These are phyloP conservation scores for Chionomys nivalis DNA, from an alignment of 2,113 vertebrate species.

Conservation along the genomic window DNA sequence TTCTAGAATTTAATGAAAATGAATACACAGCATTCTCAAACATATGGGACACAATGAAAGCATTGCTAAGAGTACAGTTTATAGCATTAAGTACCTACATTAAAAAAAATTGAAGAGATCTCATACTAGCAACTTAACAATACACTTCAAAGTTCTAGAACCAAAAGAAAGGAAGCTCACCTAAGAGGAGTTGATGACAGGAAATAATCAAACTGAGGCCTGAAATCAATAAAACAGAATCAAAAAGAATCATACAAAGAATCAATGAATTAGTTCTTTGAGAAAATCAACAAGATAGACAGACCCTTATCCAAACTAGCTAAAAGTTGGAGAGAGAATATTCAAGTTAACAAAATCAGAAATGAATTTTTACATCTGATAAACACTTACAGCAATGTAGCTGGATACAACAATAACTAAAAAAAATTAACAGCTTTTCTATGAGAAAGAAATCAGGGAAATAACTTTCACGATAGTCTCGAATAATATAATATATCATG, in stretches of 20 bases:
- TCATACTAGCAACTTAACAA: not conserved
- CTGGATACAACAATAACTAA: not conserved
- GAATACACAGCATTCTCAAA: not conserved
- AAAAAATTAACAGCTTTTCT: not conserved
- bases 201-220: not conserved
- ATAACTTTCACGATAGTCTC: not conserved
- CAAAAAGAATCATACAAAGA: not conserved
- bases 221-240: not conserved
- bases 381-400: not conserved
- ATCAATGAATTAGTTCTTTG: not conserved
- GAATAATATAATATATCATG: not conserved
- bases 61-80: not conserved
- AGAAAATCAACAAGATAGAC: not conserved
- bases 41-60: not conserved
- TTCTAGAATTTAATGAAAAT: not conserved
- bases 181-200: no score
- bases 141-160: not conserved
- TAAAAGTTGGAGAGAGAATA: not conserved
- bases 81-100: not conserved
- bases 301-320: not conserved
- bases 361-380: not conserved
- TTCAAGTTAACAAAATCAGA: not conserved
- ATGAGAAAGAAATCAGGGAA: not conserved
- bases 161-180: no score
- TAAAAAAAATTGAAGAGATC: not conserved